Conservation (phyloP, 2,113 vertebrate species). For the Prionailurus bengalensis region DNA sequence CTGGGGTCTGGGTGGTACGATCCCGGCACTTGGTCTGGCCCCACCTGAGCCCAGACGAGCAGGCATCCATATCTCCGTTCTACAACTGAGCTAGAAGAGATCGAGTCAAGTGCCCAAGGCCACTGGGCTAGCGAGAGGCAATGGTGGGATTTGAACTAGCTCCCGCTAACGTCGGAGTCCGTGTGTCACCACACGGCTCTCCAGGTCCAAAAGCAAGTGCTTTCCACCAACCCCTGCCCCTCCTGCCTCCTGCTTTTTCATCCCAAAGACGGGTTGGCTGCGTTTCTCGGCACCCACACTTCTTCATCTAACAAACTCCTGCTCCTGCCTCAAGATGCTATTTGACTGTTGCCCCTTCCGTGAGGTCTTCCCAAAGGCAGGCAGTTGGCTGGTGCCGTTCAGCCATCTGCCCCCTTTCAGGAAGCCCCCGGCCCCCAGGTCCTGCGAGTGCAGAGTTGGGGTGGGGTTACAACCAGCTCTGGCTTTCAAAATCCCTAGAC, state of each 20-base stretch:
- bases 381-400: not conserved
- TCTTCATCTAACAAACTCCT: not conserved
- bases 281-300: not conserved
- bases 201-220: not conserved
- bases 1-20: not conserved
- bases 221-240: not conserved
- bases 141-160: not conserved
- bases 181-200: not conserved
- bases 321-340: not conserved
- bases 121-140: not conserved
- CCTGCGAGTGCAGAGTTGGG: fast-evolving
- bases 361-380: not conserved
- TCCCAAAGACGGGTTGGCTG: not conserved
- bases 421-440: not conserved
- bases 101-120: not conserved
- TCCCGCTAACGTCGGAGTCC: fast-evolving
- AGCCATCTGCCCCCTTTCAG: not conserved
- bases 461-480: too few species aligned
- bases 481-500: not conserved
- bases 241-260: not conserved
- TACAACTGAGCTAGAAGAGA: not conserved
- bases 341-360: not conserved
- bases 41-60: not conserved
- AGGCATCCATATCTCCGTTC: not conserved
- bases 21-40: not conserved